Percentiles rank a stretch among this genome's conserved stretches.
Evolutionary conservation across 2,888 invertebrate species (phyloP).

Genomic region (Hartigia nigra): DNA sequence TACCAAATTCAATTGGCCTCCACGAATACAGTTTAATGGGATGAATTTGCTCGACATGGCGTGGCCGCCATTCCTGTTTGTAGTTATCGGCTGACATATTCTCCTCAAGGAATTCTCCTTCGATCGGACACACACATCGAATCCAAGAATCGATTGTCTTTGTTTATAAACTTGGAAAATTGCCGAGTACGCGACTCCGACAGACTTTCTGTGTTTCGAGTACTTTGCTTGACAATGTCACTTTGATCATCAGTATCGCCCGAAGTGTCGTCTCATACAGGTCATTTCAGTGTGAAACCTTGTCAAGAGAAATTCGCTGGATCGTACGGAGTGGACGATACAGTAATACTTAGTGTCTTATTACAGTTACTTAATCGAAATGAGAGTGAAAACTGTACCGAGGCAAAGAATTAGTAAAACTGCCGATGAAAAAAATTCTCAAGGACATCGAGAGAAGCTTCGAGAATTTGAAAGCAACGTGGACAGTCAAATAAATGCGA

Average conservation of each 20-base stretch:
- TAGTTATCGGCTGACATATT: constrained; percentile 21
- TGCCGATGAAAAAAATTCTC: background rate
- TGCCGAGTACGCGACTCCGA: background rate
- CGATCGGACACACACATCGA: background rate
- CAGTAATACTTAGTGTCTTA: background rate
- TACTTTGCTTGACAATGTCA: background rate
- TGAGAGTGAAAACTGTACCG: constrained; percentile 56
- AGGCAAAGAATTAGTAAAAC: constrained; percentile 30
- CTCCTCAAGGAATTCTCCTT: constrained; percentile 19
- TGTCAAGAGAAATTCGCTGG: background rate
- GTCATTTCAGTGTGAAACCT: background rate
- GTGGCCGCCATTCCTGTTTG: constrained; percentile 2
- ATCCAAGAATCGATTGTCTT: background rate
- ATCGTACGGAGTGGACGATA: background rate
- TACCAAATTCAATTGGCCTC: background rate
- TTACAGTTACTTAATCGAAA: constrained; percentile 16
- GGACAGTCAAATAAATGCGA: background rate
- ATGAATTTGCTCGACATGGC: constrained; percentile 25
- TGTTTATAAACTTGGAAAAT: background rate
- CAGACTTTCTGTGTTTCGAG: background rate
- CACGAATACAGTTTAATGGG: constrained; percentile 3
- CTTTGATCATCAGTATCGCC: constrained; percentile 24
- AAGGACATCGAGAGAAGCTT: background rate
- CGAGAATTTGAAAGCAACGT: background rate
- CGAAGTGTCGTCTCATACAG: constrained; percentile 21